phyloP scores from a whole-genome alignment of 2,888 invertebrate genomes.

The Keiferia lycopersicella region DNA sequence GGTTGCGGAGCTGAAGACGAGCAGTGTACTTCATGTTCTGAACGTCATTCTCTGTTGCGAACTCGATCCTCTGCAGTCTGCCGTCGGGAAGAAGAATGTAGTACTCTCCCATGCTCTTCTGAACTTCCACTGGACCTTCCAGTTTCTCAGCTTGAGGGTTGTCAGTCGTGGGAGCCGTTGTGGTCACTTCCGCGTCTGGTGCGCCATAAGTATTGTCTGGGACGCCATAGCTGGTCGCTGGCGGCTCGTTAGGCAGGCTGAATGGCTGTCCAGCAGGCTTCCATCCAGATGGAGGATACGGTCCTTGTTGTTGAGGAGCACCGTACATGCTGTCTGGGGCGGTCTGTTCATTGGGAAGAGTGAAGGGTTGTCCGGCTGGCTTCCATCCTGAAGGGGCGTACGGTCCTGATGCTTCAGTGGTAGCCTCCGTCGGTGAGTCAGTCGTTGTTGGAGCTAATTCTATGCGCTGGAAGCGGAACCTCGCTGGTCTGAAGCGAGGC shows the following conservation, averaged over 20 bases:
- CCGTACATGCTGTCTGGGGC: slow-evolving; percentile 52
- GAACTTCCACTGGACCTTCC: slow-evolving; percentile 66
- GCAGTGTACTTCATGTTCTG: slow-evolving; percentile 83
- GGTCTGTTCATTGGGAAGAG: slow-evolving; percentile 42
- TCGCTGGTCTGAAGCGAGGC: slow-evolving; percentile 72
- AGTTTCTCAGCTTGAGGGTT: slow-evolving; percentile 62
- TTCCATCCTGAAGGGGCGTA: slow-evolving; percentile 70
- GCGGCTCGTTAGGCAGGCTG: slow-evolving; percentile 60
- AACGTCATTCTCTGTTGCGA: slow-evolving; percentile 73
- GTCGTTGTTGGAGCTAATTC: slow-evolving; percentile 71
- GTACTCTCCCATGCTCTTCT: slow-evolving; percentile 81
- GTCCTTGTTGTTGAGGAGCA: slow-evolving; percentile 48
- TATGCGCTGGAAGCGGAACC: slow-evolving; percentile 71
- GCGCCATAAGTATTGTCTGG: slow-evolving; percentile 58
- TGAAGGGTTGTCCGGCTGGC: slow-evolving; percentile 62
- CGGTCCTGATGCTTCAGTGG: slow-evolving; percentile 57
- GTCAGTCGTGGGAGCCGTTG: slow-evolving; percentile 61
- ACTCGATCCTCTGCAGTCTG: slow-evolving; percentile 82
- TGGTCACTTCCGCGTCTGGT: slow-evolving; percentile 53
- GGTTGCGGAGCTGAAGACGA: slow-evolving; percentile 75
- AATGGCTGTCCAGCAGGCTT: slow-evolving; percentile 67
- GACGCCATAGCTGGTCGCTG: slow-evolving; percentile 58
- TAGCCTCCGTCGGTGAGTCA: slow-evolving; percentile 61
- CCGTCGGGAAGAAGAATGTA: slow-evolving; percentile 84
- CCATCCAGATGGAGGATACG: slow-evolving; percentile 72